Conservation (phyloP, 2,888 invertebrate genomes). For the Prosopocoilus inquinatus region DNA sequence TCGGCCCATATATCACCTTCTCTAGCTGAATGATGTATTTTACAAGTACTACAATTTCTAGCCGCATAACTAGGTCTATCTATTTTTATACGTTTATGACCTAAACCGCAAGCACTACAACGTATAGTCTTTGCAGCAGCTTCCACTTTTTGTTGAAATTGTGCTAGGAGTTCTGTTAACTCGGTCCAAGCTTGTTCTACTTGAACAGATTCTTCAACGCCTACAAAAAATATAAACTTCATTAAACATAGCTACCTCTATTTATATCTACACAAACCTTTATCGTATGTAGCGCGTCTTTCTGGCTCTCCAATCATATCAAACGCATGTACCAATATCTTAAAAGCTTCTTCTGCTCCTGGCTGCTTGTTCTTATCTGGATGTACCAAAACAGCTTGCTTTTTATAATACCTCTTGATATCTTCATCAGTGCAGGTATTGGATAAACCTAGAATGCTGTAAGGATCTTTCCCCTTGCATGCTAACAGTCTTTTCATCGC, state of each 20-base stretch:
- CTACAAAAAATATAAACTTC: slow-evolving; percentile 22
- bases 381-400: slow-evolving; percentile 91
- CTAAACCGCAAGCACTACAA: slow-evolving; percentile 90
- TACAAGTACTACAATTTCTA: slow-evolving; percentile 85
- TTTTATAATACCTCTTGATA: slow-evolving; percentile 90
- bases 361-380: slow-evolving; percentile 95
- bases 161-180: slow-evolving; percentile 80
- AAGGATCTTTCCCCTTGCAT: slow-evolving; percentile 95
- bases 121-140: slow-evolving; percentile 92
- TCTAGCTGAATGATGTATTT: slow-evolving; percentile 85
- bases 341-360: slow-evolving; percentile 95
- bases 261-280: slow-evolving; percentile 37
- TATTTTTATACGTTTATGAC: slow-evolving; percentile 84
- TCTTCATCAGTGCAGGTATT: slow-evolving; percentile 89
- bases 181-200: slow-evolving; percentile 85
- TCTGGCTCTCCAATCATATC: slow-evolving; percentile 92
- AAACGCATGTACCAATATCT: slow-evolving; percentile 92
- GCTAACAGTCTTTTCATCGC: slow-evolving; percentile 90
- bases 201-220: slow-evolving; percentile 70
- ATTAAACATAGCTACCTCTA: background rate
- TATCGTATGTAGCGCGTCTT: slow-evolving; percentile 49
- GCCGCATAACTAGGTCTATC: slow-evolving; percentile 90
- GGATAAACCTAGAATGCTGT: slow-evolving; percentile 73
- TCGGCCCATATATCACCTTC: slow-evolving; percentile 98
- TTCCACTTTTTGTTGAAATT: slow-evolving; percentile 90